Conservation (phyloP, 2,113 vertebrate species). For the Chunga burmeisteri region DNA sequence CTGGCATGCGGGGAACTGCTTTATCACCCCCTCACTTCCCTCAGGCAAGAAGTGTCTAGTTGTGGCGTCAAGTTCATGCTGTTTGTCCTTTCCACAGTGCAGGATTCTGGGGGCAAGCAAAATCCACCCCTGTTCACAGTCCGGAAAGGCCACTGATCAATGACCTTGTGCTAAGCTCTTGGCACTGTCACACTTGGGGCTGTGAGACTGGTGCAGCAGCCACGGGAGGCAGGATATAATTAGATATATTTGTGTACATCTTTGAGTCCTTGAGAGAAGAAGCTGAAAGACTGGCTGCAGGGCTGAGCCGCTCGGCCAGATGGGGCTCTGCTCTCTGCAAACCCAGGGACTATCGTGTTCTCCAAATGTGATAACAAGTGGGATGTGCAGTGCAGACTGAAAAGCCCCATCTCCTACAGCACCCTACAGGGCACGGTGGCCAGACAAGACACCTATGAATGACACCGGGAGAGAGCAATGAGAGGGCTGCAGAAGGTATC, state of each 20-base stretch:
- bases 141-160: neutral
- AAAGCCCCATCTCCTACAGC: neutral
- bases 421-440: neutral
- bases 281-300: constrained; percentile 38
- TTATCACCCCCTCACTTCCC: neutral
- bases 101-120: neutral
- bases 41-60: neutral
- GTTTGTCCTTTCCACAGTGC: neutral
- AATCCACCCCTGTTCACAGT: neutral
- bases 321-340: constrained; percentile 14
- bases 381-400: neutral
- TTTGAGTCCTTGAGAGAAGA: constrained; percentile 46
- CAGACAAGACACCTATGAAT: neutral
- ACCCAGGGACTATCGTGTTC: neutral
- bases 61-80: neutral
- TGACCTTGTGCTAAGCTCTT: neutral
- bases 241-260: constrained; percentile 50
- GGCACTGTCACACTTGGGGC: neutral
- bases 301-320: neutral
- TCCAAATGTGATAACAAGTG: neutral
- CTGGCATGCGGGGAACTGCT: neutral
- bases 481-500: neutral
- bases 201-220: neutral
- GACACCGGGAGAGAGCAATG: neutral
- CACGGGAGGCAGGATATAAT: constrained; percentile 46